Conservation (phyloP, 92 coral and sea anemone genomes). For the Plumapathes pennacea region DNA sequence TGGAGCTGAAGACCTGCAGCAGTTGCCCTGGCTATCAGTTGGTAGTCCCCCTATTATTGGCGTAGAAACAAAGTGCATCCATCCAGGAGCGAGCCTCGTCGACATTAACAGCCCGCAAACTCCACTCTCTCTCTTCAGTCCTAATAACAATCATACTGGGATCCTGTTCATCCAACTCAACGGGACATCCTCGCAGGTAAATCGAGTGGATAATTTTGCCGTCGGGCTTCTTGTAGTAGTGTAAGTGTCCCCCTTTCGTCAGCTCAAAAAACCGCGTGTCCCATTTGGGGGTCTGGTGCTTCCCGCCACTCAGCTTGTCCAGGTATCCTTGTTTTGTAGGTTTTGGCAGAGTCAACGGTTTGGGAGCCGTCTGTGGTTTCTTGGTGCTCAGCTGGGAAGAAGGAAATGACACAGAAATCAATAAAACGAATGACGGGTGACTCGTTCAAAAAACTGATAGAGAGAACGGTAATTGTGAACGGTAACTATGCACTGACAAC, state of each 20-base stretch:
- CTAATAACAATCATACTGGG: slow-evolving; percentile 59
- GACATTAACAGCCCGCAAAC: slow-evolving; percentile 57
- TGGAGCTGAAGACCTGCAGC: too few species aligned
- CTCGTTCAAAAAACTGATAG: too few species aligned
- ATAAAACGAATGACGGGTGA: too few species aligned
- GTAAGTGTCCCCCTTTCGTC: slow-evolving; percentile 75
- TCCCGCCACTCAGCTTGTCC: slow-evolving; percentile 92
- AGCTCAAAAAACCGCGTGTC: slow-evolving; percentile 94
- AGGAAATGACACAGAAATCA: too few species aligned
- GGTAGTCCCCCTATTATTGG: slow-evolving; percentile 52
- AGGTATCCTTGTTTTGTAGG: slow-evolving; percentile 86
- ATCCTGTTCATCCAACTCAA: slow-evolving; percentile 60
- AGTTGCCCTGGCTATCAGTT: too few species aligned
- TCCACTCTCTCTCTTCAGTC: slow-evolving; percentile 88
- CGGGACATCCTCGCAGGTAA: slow-evolving; percentile 89
- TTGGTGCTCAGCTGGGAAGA: slow-evolving; percentile 78
- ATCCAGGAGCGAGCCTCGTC: slow-evolving; percentile 88
- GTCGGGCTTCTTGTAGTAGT: slow-evolving; percentile 84
- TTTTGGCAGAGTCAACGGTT: slow-evolving; percentile 19
- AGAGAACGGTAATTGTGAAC: too few species aligned
- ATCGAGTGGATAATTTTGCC: slow-evolving; percentile 83
- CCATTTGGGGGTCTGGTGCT: slow-evolving; percentile 89
- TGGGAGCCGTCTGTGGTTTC: slow-evolving; percentile 21
- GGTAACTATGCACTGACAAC: too few species aligned
- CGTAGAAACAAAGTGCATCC: slow-evolving; percentile 62